Conservation (phyloP, 2,888 invertebrate genomes). For the Mimachlamys varia region DNA sequence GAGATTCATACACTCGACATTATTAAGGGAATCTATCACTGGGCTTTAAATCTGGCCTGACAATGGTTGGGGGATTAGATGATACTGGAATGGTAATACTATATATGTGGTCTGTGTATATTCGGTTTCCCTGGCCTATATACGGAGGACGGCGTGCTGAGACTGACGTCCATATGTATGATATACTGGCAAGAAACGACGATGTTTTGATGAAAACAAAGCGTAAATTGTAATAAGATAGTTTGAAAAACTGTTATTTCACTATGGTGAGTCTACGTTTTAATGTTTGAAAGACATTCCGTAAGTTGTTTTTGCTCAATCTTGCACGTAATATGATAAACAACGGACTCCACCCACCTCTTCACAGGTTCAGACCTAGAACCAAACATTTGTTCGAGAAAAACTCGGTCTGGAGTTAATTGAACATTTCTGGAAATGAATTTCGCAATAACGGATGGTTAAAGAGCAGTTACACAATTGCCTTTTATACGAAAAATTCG, state of each 20-base stretch:
- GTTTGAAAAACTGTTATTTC: constrained; percentile 6
- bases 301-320: not conserved
- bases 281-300: not conserved
- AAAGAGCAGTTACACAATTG: no score
- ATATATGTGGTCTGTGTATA: not conserved
- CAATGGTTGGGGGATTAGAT: not conserved
- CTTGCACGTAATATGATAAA: not conserved
- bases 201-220: not conserved
- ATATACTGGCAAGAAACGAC: not conserved
- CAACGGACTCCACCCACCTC: not conserved
- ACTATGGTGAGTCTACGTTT: not conserved
- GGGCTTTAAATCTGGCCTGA: not conserved
- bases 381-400: no score
- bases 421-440: not conserved
- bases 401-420: not conserved
- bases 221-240: not conserved
- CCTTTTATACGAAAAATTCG: no score
- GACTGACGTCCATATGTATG: not conserved
- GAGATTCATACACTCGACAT: not conserved
- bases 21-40: not conserved
- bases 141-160: not conserved
- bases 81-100: not conserved
- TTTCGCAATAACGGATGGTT: no score
- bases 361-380: not conserved
- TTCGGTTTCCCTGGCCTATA: not conserved